Evolutionary conservation across 2,797 vertebrate species (phyloP).

Genomic region (Sibirionetta formosa): DNA sequence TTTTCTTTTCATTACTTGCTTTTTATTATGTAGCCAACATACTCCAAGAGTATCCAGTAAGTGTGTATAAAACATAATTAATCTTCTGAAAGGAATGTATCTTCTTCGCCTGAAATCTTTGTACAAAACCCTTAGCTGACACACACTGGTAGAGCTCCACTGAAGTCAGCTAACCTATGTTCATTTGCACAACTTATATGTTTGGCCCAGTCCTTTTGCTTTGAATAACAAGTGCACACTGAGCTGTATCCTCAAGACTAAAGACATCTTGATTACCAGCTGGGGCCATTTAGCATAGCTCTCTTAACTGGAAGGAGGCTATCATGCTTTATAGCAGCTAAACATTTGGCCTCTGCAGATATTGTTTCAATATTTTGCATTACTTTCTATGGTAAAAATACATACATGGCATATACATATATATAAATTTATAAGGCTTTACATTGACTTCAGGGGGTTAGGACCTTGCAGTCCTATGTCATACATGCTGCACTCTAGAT

Average conservation of each 20-base stretch:
- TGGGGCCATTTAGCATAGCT: not conserved
- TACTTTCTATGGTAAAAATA: not conserved
- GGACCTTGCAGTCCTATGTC: not conserved
- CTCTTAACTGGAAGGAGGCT: not conserved
- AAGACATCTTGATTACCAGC: not conserved
- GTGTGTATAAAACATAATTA: slow-evolving; percentile 55
- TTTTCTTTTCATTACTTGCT: slow-evolving; percentile 56
- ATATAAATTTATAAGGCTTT: not conserved
- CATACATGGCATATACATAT: not conserved
- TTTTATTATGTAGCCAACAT: slow-evolving; percentile 52
- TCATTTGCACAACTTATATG: not conserved
- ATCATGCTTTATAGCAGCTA: not conserved
- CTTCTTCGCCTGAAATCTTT: slow-evolving; percentile 29
- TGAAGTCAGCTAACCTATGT: not conserved
- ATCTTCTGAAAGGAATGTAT: slow-evolving; percentile 36
- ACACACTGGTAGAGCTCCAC: not conserved
- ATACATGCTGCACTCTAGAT: not conserved
- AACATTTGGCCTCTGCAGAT: not conserved
- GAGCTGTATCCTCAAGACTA: not conserved
- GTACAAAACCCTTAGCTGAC: slow-evolving; percentile 22
- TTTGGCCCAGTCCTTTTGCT: not conserved
- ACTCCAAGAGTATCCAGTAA: slow-evolving; percentile 21
- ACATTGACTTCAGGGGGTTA: not conserved
- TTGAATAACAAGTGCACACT: not conserved
- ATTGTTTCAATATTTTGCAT: not conserved